Percentiles rank a stretch among this genome's conserved stretches.
These are phyloP conservation scores for Cyclophora albipunctata DNA, from an alignment of 2,888 invertebrate species.

Conservation along the genomic window DNA sequence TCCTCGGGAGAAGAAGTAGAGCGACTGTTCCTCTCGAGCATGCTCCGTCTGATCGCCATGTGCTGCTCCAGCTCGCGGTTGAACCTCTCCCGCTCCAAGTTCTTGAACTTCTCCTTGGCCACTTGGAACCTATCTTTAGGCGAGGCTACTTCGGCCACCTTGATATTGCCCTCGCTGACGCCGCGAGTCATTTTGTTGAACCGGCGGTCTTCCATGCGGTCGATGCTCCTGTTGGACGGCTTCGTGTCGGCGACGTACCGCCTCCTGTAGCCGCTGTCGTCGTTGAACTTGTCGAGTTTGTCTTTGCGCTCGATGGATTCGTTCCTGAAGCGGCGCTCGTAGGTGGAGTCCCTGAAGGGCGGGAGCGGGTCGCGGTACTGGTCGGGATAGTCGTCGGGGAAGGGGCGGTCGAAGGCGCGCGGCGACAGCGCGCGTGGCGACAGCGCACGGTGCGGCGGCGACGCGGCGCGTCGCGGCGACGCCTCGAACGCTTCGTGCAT, in stretches of 20 bases:
- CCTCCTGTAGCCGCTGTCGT: conserved; percentile 60
- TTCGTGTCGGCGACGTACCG: conserved; percentile 68
- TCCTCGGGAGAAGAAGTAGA: conserved; percentile 73
- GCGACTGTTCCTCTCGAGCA: conserved; percentile 69
- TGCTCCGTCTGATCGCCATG: conserved; percentile 68
- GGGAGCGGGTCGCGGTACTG: conserved; percentile 47
- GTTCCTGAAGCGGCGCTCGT: conserved; percentile 45
- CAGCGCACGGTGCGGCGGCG: conserved; percentile 39
- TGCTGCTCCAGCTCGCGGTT: conserved; percentile 73
- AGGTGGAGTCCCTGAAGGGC: conserved; percentile 27
- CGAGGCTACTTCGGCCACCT: conserved; percentile 62
- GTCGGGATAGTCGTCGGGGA: conserved; percentile 31
- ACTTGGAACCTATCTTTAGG: conserved; percentile 89
- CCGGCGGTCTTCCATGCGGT: conserved; percentile 63
- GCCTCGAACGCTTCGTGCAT: conserved; percentile 76
- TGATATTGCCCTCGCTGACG: conserved; percentile 64
- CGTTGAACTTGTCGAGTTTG: conserved; percentile 53
- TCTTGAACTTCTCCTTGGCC: conserved; percentile 89
- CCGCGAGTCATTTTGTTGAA: conserved; percentile 60
- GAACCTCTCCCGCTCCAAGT: conserved; percentile 82
- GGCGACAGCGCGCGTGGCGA: conserved; percentile 41
- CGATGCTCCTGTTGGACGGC: conserved; percentile 62
- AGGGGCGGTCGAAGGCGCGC: conserved; percentile 36
- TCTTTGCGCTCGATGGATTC: conserved; percentile 64
- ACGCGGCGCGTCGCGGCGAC: conserved; percentile 52